These are phyloP conservation scores for Diaperis boleti DNA, from an alignment of 2,888 invertebrate genomes.

Conservation along the genomic window DNA sequence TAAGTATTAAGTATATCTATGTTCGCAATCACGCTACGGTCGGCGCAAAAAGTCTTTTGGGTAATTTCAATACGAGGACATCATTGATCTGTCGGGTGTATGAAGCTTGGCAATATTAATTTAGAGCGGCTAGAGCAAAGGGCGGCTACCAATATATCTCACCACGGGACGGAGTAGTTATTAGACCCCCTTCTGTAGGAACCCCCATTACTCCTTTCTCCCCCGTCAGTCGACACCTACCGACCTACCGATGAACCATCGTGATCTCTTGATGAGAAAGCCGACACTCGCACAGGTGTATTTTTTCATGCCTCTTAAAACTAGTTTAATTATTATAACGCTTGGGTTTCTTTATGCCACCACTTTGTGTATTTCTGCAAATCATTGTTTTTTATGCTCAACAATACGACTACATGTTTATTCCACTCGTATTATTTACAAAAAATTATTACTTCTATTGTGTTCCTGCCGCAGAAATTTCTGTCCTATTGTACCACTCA, in stretches of 20 bases:
- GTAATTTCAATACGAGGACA: slow-evolving; percentile 35
- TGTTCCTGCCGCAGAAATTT: slow-evolving; percentile 2
- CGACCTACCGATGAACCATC: slow-evolving; percentile 37
- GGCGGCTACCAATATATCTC: slow-evolving; percentile 54
- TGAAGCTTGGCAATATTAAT: slow-evolving; percentile 48
- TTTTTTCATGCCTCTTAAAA: slow-evolving; percentile 45
- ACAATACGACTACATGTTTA: slow-evolving; percentile 41
- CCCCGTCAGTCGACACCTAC: slow-evolving; percentile 46
- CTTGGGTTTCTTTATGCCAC: slow-evolving; percentile 39
- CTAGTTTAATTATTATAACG: slow-evolving; percentile 46
- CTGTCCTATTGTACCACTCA: too few species aligned
- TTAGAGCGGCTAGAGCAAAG: slow-evolving; percentile 48
- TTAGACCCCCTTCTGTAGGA: slow-evolving; percentile 51
- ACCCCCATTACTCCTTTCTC: slow-evolving; percentile 45
- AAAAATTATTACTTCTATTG: slow-evolving; percentile 39
- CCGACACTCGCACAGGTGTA: slow-evolving; percentile 45
- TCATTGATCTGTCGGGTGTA: slow-evolving; percentile 32
- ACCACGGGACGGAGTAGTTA: slow-evolving; percentile 54
- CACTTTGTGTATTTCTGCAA: slow-evolving; percentile 40
- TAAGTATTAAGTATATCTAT: slow-evolving; percentile 13
- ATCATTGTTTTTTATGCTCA: slow-evolving; percentile 41
- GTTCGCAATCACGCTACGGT: slow-evolving; percentile 1
- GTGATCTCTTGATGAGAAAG: slow-evolving; percentile 41
- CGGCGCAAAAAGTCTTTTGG: background rate
- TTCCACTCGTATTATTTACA: slow-evolving; percentile 40